These are phyloP conservation scores for Trichechus manatus DNA, from an alignment of 2,113 vertebrate genomes.

Conservation along the genomic window DNA sequence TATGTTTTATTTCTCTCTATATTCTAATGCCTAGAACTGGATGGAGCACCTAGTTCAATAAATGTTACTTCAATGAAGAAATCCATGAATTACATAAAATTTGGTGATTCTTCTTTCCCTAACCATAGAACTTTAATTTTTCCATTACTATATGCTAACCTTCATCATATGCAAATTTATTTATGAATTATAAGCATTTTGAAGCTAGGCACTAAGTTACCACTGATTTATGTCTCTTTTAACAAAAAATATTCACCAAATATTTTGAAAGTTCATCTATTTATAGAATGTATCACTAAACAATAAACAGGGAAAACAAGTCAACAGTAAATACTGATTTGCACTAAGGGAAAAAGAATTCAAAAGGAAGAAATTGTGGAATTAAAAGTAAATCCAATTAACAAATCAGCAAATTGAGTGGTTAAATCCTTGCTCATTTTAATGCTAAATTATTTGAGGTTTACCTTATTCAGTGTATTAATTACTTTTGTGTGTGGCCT, in stretches of 20 bases:
- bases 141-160: neutral
- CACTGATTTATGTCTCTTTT: neutral
- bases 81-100: neutral
- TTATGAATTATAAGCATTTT: neutral
- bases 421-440: neutral
- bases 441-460: neutral
- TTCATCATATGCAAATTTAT: neutral
- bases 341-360: neutral
- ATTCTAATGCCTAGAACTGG: neutral
- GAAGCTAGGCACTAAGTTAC: neutral
- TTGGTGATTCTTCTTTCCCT: neutral
- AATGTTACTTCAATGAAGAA: constrained; percentile 5
- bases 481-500: too few relatives aligned
- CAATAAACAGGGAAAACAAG: neutral
- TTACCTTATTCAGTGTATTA: neutral
- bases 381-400: neutral
- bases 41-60: neutral
- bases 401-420: neutral
- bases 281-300: neutral
- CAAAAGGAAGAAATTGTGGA: neutral
- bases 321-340: neutral
- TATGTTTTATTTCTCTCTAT: neutral
- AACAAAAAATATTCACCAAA: neutral
- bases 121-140: neutral
- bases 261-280: neutral